Conservation (phyloP, 2,113 vertebrate genomes). For the Hemiprocne comata region DNA sequence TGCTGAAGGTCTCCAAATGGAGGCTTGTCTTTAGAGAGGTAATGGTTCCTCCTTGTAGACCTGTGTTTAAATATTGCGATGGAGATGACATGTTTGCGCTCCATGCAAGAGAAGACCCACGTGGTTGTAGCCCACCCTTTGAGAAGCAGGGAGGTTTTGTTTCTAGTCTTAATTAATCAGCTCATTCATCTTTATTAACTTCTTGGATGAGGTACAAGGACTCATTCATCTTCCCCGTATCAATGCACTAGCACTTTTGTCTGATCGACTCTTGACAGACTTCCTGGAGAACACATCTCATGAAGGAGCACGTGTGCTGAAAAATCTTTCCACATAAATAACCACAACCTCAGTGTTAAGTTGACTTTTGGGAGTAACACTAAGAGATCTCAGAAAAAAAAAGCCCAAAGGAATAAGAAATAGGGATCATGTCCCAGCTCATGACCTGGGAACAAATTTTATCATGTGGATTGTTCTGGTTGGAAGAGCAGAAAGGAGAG, state of each 20-base stretch:
- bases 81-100: neutral
- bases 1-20: neutral
- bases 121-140: neutral
- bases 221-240: neutral
- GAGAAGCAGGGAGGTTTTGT: neutral
- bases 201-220: neutral
- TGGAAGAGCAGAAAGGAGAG: neutral
- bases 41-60: neutral
- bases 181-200: neutral
- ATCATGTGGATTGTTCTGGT: neutral
- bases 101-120: neutral
- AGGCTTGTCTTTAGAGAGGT: neutral
- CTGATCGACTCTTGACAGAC: neutral
- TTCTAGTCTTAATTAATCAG: neutral
- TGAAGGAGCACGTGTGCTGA: neutral
- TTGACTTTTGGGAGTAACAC: neutral
- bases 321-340: slow-evolving; percentile 24
- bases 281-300: slow-evolving; percentile 1
- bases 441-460: neutral
- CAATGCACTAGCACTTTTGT: neutral
- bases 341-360: neutral
- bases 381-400: neutral
- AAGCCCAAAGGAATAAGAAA: neutral
- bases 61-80: neutral
- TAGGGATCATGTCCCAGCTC: neutral